These are phyloP conservation scores for Pandemis heparana DNA, from an alignment of 2,888 invertebrate species.

Conservation along the genomic window DNA sequence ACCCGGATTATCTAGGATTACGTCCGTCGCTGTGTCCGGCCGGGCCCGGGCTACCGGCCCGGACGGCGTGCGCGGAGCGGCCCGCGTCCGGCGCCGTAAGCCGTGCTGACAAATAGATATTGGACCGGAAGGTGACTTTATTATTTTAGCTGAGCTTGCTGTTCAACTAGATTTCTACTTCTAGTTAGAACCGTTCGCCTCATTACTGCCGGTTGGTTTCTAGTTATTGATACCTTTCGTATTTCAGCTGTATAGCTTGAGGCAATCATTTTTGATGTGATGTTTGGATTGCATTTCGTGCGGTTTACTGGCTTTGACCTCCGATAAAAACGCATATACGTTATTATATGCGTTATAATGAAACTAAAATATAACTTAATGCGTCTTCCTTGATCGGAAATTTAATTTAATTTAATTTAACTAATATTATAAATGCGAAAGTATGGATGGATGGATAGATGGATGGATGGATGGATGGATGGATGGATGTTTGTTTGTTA, in stretches of 20 bases:
- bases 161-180: neutral
- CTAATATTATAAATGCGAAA: too few species aligned
- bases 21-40: neutral
- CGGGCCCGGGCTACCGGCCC: too few species aligned
- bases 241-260: neutral
- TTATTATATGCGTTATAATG: neutral
- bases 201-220: neutral
- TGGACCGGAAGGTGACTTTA: neutral
- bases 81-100: conserved; percentile 2
- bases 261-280: neutral
- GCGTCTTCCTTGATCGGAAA: too few species aligned
- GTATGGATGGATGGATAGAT: too few species aligned
- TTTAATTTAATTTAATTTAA: too few species aligned
- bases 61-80: neutral
- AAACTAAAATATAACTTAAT: neutral
- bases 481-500: too few species aligned
- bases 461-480: too few species aligned
- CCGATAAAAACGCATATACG: neutral
- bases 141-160: conserved; percentile 6
- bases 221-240: neutral
- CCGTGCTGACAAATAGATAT: conserved; percentile 13
- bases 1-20: neutral
- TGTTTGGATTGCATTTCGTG: neutral
- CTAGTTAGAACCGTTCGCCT: neutral
- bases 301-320: neutral